Evolutionary conservation across 2,888 invertebrate species (phyloP), one percentile per base, ranked within the genome.

Genomic region (Subacronicta megacephala): DNA sequence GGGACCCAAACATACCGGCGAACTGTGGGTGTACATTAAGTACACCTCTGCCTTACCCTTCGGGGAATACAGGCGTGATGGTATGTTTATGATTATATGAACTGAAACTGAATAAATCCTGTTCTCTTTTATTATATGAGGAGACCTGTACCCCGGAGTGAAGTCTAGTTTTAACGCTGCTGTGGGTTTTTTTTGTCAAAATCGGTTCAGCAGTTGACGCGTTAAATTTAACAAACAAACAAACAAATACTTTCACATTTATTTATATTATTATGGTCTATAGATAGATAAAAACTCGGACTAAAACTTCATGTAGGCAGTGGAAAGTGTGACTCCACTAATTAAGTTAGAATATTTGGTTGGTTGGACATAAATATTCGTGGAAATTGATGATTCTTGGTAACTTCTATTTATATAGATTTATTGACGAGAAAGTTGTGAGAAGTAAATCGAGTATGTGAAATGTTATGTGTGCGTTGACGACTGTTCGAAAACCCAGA

Each of bases 291-390:
- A 72, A 18, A 16, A 13, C 31, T 31, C 20, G 20, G 18, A 31
- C 20, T 36, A 12, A 13, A 53, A 43, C 15, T 59, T 49, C 40
- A 61, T 56, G 41, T 36, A 49, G 17, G 55, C 58, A 68, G 54
- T 64, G 55, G 54, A 51, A 51, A 47, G 56, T 56, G 61, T 47
- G 31, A 35, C 31, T 51, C 40, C 17, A 42, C 49, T 62, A 73
- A 71, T 72, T 70, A 45, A 62, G 64, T 64, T 72, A 52, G 35
- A 12, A 38, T 31, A 54, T 38, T n/a, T 17, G 20, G 36, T 33
- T 18, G 13, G 20, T 16, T 10, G 29, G 26, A 38, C 5, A 18
- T 18, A 18, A 18, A 37, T 37, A 38, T n/a, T n/a, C n/a, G 38
- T n/a, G 3, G 17, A 38, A 18, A 38, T 18, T 35, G 16, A 13